Base-by-base conservation (phyloP, 2,113 vertebrate genomes). In the Arizona elegans region DNA sequence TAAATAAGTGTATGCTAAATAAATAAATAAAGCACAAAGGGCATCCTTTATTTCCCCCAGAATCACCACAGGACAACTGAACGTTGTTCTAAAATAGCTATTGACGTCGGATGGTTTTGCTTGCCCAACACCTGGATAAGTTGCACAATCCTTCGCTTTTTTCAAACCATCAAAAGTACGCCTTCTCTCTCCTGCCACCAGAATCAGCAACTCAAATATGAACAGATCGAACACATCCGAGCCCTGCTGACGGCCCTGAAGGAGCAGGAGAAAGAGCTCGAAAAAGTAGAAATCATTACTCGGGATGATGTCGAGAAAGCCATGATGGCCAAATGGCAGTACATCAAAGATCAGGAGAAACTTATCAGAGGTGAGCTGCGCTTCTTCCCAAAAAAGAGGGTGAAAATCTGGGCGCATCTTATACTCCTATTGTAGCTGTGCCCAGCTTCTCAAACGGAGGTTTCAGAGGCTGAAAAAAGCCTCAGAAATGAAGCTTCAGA, bases 231-330 rank as follows among this genome's bases (percentile, higher is more conserved):
- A 29, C 95, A 97, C 19, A 90, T 98, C 90, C 93, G 56, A 26
- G 70, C 5, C 1, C 90, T 98, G 7, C 89, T 97, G 4, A 95
- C 87, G 29, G 94, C 97, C n/a, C 93, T 97, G 10, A 97, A 96
- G 53, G 94, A 97, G 65, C 94, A 97, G 17, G 97, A 97, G 92
- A 95, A 95, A 43, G 91, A 96, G 58, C 47, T 95, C 26, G 96
- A 97, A 0, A 92, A 94, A 8, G 93, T 91, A 24, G 94, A 97
- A 86, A 19, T 92, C 81, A 94, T 97, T n/a, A 97, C 97, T 33
- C 97, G 97, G 89, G 97, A 98, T 50, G 95, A 98, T 47, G 97
- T 98, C 29, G 98, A 98, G 88, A 87, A 96, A 10, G 96, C 95
- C n/a, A 95, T 98, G 90, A 98, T 96, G 93, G 95, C 94, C 26